phyloP scores from a whole-genome alignment of 2,113 vertebrate genomes.

The Merops nubicus region DNA sequence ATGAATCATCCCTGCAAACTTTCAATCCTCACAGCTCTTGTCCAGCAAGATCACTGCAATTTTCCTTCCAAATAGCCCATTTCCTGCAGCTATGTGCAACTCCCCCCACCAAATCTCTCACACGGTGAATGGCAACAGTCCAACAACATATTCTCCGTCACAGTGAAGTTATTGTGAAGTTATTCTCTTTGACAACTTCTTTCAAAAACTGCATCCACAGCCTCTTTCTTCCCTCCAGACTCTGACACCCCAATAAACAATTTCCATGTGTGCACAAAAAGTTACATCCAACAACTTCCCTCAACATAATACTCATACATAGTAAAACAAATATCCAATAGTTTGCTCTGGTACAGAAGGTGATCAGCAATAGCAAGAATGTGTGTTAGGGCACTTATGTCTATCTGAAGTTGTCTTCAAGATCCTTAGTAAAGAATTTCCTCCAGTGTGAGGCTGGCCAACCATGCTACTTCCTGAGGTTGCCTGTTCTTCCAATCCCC shows the following conservation, averaged over 20 bases:
- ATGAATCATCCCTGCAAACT: conserved; percentile 44
- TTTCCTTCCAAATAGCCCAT: conserved; percentile 44
- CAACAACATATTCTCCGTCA: neutral
- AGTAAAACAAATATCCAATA: neutral
- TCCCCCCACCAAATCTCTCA: neutral
- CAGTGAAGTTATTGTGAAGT: neutral
- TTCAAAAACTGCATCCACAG: neutral
- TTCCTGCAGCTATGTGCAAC: conserved; percentile 16
- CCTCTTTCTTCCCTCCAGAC: neutral
- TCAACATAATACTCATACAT: neutral
- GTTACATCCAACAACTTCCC: neutral
- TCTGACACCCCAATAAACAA: neutral
- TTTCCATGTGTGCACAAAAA: neutral
- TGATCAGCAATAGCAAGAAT: neutral
- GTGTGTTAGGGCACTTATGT: neutral
- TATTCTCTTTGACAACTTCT: no score
- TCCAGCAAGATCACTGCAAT: conserved; percentile 19
- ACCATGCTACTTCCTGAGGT: neutral
- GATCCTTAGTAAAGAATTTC: neutral
- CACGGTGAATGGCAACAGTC: neutral
- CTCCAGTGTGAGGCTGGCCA: neutral
- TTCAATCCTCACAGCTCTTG: conserved; percentile 22
- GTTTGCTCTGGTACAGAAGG: neutral
- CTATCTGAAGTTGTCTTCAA: neutral
- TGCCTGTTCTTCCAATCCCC: neutral